Percentiles rank a stretch among this genome's conserved stretches.
Evolutionary conservation across 2,113 vertebrate species (phyloP).

Genomic region (Podarcis raffonei): DNA sequence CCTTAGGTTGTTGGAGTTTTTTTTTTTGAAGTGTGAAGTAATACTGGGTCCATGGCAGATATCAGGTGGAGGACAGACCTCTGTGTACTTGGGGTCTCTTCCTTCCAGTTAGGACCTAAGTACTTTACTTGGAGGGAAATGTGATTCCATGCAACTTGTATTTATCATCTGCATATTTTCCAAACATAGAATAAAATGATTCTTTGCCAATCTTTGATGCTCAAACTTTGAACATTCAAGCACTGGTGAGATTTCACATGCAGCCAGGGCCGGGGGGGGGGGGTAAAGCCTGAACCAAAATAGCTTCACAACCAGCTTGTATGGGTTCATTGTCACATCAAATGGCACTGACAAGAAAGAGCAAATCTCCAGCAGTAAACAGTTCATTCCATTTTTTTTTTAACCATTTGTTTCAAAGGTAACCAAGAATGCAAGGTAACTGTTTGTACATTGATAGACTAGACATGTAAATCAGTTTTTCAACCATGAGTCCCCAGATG

Average conservation of each 20-base stretch:
- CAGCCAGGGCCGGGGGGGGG: no score
- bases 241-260: neutral
- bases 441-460: no score
- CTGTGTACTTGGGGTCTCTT: neutral
- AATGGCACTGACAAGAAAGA: conserved; percentile 12
- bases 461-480: no score
- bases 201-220: neutral
- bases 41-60: no score
- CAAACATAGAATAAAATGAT: neutral
- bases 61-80: neutral
- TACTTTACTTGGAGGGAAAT: neutral
- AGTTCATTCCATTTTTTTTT: neutral
- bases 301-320: neutral
- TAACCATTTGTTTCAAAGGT: no score
- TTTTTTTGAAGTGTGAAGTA: neutral
- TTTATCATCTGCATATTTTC: neutral
- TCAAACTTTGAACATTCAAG: conserved; percentile 10
- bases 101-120: neutral
- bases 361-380: neutral
- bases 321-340: neutral
- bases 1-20: no score
- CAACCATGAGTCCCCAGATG: no score
- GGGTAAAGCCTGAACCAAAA: conserved; percentile 1
- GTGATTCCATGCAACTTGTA: neutral
- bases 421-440: no score